Conservation (phyloP, 23 tunicate species). For the Ascidia mentula region DNA sequence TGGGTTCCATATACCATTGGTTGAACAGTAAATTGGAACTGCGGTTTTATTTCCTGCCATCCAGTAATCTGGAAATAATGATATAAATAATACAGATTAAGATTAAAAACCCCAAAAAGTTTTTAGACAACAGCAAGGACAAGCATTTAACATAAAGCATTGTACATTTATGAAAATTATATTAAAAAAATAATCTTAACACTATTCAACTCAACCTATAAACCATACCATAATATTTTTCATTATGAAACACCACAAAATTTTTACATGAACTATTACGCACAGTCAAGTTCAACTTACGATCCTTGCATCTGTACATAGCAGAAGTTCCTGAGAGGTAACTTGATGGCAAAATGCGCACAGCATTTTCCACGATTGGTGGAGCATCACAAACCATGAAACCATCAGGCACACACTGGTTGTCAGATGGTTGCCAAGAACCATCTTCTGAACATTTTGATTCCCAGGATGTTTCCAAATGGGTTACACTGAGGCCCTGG, state of each 20-base stretch:
- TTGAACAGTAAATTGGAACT: slow-evolving; percentile 3
- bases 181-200: too few species aligned
- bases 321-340: slow-evolving; percentile 27
- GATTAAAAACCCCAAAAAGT: too few species aligned
- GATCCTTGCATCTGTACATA: slow-evolving; percentile 32
- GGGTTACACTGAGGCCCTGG: not conserved
- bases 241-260: too few species aligned
- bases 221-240: too few species aligned
- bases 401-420: slow-evolving; percentile 34
- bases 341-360: slow-evolving; percentile 21
- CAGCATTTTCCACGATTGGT: slow-evolving; percentile 12
- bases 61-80: slow-evolving; percentile 39
- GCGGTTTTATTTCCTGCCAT: slow-evolving; percentile 24
- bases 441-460: slow-evolving; percentile 32
- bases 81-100: not conserved
- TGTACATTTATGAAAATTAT: too few species aligned
- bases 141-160: too few species aligned
- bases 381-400: slow-evolving; percentile 45
- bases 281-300: slow-evolving; percentile 9
- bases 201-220: too few species aligned
- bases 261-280: not conserved
- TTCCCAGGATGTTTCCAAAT: slow-evolving; percentile 17
- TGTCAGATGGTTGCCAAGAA: slow-evolving; percentile 41
- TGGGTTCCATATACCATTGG: slow-evolving; percentile 24
- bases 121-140: too few species aligned